Evolutionary conservation across 2,113 vertebrate genomes (phyloP), one percentile per base, ranked within the genome.

Genomic region (Chlamydotis undulata): DNA sequence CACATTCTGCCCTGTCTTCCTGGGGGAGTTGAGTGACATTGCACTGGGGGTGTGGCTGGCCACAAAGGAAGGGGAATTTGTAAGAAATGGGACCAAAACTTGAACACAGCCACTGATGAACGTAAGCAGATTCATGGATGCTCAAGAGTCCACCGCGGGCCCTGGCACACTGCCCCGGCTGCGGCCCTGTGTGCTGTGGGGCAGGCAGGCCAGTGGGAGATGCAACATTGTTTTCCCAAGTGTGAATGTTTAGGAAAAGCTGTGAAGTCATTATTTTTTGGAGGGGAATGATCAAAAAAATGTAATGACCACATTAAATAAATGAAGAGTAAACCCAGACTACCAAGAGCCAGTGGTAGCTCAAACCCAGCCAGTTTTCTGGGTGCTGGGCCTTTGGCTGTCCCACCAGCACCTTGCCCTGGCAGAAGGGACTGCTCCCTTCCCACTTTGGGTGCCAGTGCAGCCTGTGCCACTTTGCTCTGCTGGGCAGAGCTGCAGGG

Each of bases 51-150:
- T 1, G 7, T 8, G 41, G 9, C n/a, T 65, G 59, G 21, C 5
- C 61, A 10, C 6, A 6, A 14, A 29, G 31, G 9, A 52, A 16
- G 10, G 16, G 26, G 26, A 21, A 2, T 26, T 37, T 24, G 2
- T 60, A 28, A 74, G 59, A 79, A 84, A 23, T 5, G 25, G 26
- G 26, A 37, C 18, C 14, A 56, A 24, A 74, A 17, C 45, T 33
- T 49, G 23, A 28, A 33, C 3, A 1, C 1, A 5, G 33, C 37
- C 49, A 3, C 3, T 0, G 71, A 8, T 37, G 25, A 37, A 19
- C 2, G 0, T 4, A 12, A 74, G 18, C 10, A 3, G 23, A 13
- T 2, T 55, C 1, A 1, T 17, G 29, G 10, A 8, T n/a, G 59
- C 39, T 28, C 4, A 3, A 1, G 52, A 23, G 49, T 7, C 16